Base-by-base conservation (phyloP, 1,140 invertebrate species). In the Drosophila arawakana region DNA sequence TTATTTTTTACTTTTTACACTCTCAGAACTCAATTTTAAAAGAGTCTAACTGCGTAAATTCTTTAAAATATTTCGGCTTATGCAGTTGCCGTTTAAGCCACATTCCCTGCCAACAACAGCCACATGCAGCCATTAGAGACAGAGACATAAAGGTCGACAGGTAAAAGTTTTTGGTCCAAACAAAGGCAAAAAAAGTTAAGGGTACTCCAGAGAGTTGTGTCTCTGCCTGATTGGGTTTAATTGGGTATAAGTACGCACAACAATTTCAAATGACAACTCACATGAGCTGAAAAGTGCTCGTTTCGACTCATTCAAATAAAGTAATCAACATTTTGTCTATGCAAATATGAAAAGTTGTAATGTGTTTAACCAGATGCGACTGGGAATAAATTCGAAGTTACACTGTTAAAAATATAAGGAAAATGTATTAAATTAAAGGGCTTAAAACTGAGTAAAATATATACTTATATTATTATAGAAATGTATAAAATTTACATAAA, bases 181-280 rank as follows among this genome's bases (percentile, higher is more conserved):
- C 41, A 43, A 49, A 4, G 37, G 30, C 54, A 7, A 13, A 25
- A 7, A 15, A 13, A 25, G 43, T 35, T 71, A 67, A 49, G 61
- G 34, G 43, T 18, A n/a, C 68, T 69, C 63, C 8, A 13, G 65
- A 44, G 75, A 62, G 3, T 41, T 8, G 8, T 6, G 41, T 59
- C 59, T 60, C 41, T 46, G 43, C 66, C 69, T 88, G 68, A 88
- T 89, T 83, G 77, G 66, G 59, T 47, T 78, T 80, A 80, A 80
- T 78, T 80, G 78, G 75, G 39, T 50, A 43, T 70, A 78, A 78
- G 46, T 66, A 62, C 47, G 41, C 50, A 77, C 72, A 61, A 10
- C 25, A 30, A 54, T 25, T 35, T 52, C 25, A 11, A 35, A 34
- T 7, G 49, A 50, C 10, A 34, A 30, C 50, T 37, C 50, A 37